phyloP scores from a whole-genome alignment of 2,888 invertebrate genomes.

The Psylliodes chrysocephalus region DNA sequence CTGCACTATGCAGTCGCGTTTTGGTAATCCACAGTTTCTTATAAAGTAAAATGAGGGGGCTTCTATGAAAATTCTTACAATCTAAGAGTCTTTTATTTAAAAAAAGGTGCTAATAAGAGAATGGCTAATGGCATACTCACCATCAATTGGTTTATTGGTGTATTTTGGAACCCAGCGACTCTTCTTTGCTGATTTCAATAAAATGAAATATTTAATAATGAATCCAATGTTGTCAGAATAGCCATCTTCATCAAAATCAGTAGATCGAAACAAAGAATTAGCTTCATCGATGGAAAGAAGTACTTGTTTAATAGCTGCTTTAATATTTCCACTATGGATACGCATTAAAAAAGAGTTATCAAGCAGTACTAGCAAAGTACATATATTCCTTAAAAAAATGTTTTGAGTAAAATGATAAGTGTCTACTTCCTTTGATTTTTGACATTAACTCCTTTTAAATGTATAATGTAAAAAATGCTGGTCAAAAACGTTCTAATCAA shows the following conservation, averaged over 20 bases:
- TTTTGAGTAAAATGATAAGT: neutral
- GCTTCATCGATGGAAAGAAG: constrained; percentile 67
- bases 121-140: too few relatives aligned
- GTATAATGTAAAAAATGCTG: too few relatives aligned
- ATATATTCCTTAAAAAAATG: constrained; percentile 53
- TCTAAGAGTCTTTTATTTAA: too few relatives aligned
- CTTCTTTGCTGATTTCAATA: constrained; percentile 64
- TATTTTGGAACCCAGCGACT: constrained; percentile 62
- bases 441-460: too few relatives aligned
- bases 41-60: too few relatives aligned
- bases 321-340: constrained; percentile 65
- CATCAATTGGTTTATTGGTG: constrained; percentile 58
- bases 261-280: constrained; percentile 67
- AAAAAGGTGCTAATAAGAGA: too few relatives aligned
- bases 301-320: constrained; percentile 64
- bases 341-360: constrained; percentile 66
- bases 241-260: constrained; percentile 68
- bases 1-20: too few relatives aligned
- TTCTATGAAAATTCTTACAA: too few relatives aligned
- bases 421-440: too few relatives aligned
- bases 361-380: constrained; percentile 66
- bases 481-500: too few relatives aligned
- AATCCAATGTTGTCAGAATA: constrained; percentile 69
- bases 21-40: too few relatives aligned
- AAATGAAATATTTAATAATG: constrained; percentile 66